A percentile compares a stretch with the other conserved stretches of the same genome.
These are phyloP conservation scores for Imbricaverruca yamaguchii DNA, from an alignment of 2,888 invertebrate genomes.

Conservation along the genomic window DNA sequence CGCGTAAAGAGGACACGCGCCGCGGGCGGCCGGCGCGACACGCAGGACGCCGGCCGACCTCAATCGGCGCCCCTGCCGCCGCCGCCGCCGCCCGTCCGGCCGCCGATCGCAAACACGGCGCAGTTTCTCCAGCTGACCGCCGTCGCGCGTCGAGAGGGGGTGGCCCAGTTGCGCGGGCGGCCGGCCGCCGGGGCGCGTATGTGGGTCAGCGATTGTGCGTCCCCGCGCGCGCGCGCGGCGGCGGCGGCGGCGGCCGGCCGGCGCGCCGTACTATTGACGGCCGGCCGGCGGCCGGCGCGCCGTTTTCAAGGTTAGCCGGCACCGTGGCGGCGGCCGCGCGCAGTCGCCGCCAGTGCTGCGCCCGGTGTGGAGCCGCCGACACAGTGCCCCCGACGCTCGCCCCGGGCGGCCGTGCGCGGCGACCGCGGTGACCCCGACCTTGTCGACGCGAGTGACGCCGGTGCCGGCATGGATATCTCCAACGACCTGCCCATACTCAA, in stretches of 20 bases:
- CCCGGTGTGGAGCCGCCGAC: neutral
- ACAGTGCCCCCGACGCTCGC: constrained; percentile 7
- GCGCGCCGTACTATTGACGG: constrained; percentile 3
- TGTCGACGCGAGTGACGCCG: constrained; percentile 32
- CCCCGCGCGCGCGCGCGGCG: neutral
- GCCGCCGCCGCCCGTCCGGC: neutral
- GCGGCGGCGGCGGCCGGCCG: neutral
- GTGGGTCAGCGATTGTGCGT: constrained; percentile 17
- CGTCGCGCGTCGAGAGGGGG: neutral
- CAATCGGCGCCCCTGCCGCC: neutral
- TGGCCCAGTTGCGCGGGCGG: constrained; percentile 1
- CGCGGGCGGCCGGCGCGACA: neutral
- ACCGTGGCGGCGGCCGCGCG: constrained; percentile 39
- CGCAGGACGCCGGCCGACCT: neutral
- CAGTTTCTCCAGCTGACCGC: neutral
- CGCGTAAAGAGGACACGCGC: neutral
- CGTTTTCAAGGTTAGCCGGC: constrained; percentile 40
- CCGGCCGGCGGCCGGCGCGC: constrained; percentile 1
- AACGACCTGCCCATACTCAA: constrained; percentile 85
- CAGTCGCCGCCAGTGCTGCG: constrained; percentile 41
- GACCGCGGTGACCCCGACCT: neutral
- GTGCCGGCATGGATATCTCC: constrained; percentile 26
- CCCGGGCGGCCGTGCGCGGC: neutral
- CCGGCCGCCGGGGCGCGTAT: neutral
- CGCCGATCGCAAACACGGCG: neutral